Evolutionary conservation across 2,797 vertebrate species (phyloP).

Genomic region (Darevskia nairensis): DNA sequence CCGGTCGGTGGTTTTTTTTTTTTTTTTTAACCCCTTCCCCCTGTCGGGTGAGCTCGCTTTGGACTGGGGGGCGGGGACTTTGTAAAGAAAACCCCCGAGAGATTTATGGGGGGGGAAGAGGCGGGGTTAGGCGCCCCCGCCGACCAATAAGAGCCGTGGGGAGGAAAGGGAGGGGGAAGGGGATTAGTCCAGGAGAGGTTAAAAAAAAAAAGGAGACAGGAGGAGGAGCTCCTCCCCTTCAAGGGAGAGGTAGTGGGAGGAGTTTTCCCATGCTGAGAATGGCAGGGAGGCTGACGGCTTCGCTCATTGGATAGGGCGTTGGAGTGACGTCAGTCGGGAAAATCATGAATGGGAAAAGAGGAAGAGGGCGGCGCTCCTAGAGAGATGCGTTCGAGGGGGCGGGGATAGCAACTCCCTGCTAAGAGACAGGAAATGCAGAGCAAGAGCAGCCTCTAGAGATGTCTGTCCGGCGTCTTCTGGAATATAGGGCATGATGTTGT

Average conservation of each 20-base stretch:
- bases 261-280: constrained; percentile 6
- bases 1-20: background rate
- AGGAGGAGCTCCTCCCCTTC: background rate
- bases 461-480: background rate
- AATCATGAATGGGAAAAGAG: constrained; percentile 10
- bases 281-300: background rate
- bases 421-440: background rate
- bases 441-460: background rate
- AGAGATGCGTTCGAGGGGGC: background rate
- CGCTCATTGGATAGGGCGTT: background rate
- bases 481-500: too few relatives aligned
- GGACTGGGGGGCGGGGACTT: too few relatives aligned
- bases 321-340: background rate
- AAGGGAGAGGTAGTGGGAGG: background rate
- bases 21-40: background rate
- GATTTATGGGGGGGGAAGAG: too few relatives aligned
- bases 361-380: background rate
- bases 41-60: background rate
- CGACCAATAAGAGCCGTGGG: background rate
- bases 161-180: background rate
- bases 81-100: too few relatives aligned
- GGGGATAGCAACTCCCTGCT: background rate
- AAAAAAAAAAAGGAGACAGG: background rate
- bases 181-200: background rate
- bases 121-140: accelerated